Base-by-base conservation (phyloP, 1,140 invertebrate genomes). In the Drosophila parabipectinata region DNA sequence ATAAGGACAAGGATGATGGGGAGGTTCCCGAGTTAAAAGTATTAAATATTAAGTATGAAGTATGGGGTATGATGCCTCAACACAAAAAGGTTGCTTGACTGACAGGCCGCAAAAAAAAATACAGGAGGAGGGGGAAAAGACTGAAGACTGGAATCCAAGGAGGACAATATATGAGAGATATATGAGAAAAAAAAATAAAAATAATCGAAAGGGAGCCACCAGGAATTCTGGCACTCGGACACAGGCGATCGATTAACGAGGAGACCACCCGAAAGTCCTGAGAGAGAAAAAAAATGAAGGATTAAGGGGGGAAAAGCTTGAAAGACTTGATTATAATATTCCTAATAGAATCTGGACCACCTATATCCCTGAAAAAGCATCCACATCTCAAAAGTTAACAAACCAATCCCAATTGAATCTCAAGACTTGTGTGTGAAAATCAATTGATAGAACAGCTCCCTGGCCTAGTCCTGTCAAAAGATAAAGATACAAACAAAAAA, bases 61-160 rank as follows among this genome's bases (percentile, higher is more conserved):
- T 34, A 37, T 44, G 15, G 41, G 44, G 44, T 10, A 10, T 47
- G 44, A 69, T 64, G 72, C 71, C 79, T 79, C 71, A 76, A 76
- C 77, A 79, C 76, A 72, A 68, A 53, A 44, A 44, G 41, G 41
- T 6, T 18, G 77, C 57, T 68, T 83, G 79, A 74, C 80, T 81
- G 78, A 89, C 79, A 82, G 84, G 74, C 50, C n/a, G 14, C 12
- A 9, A 54, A 52, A 41, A 52, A 39, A 8, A 8, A 12, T 9
- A 34, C 2, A 7, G 15, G n/a, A 15, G 10, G 1, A 37, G 14
- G 7, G 1, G 10, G 0, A 21, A 2, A 21, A 5, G 52, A 39
- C 3, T 15, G 14, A 15, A 18, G 24, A 21, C 32, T 12, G 24
- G 51, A 41, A 8, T 10, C 44, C 44, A 10, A 21, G 48, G 30